Evolutionary conservation across 2,113 vertebrate genomes (phyloP).

Genomic region (Prunella fulvescens): DNA sequence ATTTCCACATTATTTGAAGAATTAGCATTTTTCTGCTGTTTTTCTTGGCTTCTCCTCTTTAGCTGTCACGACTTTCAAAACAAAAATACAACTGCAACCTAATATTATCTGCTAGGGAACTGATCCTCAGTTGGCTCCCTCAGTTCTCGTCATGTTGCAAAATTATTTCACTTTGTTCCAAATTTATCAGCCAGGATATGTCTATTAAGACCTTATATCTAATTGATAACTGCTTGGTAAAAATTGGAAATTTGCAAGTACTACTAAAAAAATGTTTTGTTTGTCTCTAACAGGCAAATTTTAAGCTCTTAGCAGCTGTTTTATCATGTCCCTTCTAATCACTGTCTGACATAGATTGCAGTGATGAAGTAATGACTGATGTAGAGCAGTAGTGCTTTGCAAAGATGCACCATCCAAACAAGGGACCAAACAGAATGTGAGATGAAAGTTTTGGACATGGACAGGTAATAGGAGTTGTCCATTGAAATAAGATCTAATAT

Average conservation of each 20-base stretch:
- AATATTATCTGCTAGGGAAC: neutral
- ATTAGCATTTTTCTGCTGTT: neutral
- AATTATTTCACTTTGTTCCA: neutral
- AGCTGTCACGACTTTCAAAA: neutral
- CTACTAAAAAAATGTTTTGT: neutral
- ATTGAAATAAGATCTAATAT: neutral
- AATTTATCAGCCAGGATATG: neutral
- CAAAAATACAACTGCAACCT: neutral
- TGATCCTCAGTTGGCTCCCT: neutral
- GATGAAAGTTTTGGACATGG: neutral
- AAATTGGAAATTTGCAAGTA: neutral
- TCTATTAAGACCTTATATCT: neutral
- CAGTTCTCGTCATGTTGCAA: neutral
- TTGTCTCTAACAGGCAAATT: neutral
- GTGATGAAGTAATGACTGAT: neutral
- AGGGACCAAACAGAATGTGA: neutral
- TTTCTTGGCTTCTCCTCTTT: neutral
- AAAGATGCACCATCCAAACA: neutral
- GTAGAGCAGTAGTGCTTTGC: neutral
- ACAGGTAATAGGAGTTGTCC: neutral
- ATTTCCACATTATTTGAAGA: neutral
- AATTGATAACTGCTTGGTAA: neutral
- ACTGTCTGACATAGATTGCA: neutral
- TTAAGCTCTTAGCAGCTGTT: neutral
- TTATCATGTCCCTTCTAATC: neutral